Evolutionary conservation across 2,888 invertebrate genomes (phyloP).

Genomic region (Malthinus flaveolus): DNA sequence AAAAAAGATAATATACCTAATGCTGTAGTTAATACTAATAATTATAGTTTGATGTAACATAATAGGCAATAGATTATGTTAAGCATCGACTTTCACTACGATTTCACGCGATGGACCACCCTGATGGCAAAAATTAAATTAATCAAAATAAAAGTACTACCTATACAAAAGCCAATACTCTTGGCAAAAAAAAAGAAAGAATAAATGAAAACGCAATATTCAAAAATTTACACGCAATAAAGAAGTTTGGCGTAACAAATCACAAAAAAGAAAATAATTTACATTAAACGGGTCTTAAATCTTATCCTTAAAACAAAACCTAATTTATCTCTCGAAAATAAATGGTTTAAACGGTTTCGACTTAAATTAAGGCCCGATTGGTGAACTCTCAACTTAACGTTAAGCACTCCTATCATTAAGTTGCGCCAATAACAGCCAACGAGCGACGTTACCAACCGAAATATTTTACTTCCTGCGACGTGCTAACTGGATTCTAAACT

Average conservation of each 20-base stretch:
- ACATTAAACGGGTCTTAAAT: constrained; percentile 55
- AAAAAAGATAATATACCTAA: not conserved
- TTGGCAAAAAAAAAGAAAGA: constrained; percentile 9
- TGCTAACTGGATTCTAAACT: constrained; percentile 33
- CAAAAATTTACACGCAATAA: constrained; percentile 26
- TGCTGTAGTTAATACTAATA: constrained; percentile 1
- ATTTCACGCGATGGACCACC: constrained; percentile 16
- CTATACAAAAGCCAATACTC: constrained; percentile 8
- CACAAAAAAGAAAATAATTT: constrained; percentile 53
- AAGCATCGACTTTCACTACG: constrained; percentile 9
- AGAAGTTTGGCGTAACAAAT: constrained; percentile 24
- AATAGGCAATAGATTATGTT: constrained; percentile 12
- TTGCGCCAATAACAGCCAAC: constrained; percentile 29
- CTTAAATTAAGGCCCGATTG: constrained; percentile 31
- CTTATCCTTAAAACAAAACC: constrained; percentile 54
- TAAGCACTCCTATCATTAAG: constrained; percentile 31
- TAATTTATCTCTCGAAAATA: constrained; percentile 54
- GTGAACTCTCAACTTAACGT: constrained; percentile 34
- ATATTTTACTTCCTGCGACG: constrained; percentile 27
- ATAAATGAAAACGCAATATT: constrained; percentile 15
- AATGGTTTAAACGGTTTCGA: constrained; percentile 47
- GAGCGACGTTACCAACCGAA: constrained; percentile 16
- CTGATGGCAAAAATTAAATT: constrained; percentile 17
- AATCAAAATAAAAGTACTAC: constrained; percentile 10
- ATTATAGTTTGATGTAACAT: constrained; percentile 6